phyloP scores from a whole-genome alignment of 2,888 invertebrate species.

The Cabera pusaria region DNA sequence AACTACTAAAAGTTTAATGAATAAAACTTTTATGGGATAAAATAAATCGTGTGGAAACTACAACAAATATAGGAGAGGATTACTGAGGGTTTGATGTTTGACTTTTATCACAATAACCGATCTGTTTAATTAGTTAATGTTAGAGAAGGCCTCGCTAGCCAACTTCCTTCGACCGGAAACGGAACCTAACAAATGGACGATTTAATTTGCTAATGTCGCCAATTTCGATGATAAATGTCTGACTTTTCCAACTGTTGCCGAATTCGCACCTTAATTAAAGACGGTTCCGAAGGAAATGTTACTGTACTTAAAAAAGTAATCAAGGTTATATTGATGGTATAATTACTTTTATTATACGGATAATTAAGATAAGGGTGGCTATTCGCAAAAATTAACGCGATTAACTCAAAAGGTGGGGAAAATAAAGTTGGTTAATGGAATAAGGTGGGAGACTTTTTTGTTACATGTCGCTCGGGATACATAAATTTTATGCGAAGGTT shows the following conservation, averaged over 20 bases:
- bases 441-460: too few species aligned
- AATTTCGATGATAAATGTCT: constrained; percentile 31
- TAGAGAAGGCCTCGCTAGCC: constrained; percentile 2
- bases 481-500: too few species aligned
- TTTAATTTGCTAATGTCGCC: constrained; percentile 33
- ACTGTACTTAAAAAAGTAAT: constrained; percentile 13
- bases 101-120: constrained; percentile 16
- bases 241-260: constrained; percentile 20
- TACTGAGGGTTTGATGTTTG: constrained; percentile 8
- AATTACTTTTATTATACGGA: constrained; percentile 12
- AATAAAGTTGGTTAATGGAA: too few species aligned
- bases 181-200: constrained; percentile 28
- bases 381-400: constrained; percentile 1
- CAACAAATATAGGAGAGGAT: too few species aligned
- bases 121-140: constrained; percentile 11
- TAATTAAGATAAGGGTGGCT: constrained; percentile 4
- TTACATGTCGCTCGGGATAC: too few species aligned
- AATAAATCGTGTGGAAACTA: constrained; percentile 6
- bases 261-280: constrained; percentile 22
- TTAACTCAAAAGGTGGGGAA: too few species aligned
- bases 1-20: too few species aligned
- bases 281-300: constrained; percentile 6
- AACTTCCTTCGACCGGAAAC: constrained; percentile 19
- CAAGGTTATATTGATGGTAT: constrained; percentile 13
- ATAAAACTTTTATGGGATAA: constrained; percentile 4